Evolutionary conservation across 2,888 invertebrate species (phyloP).

Genomic region (Eristalis pertinax): DNA sequence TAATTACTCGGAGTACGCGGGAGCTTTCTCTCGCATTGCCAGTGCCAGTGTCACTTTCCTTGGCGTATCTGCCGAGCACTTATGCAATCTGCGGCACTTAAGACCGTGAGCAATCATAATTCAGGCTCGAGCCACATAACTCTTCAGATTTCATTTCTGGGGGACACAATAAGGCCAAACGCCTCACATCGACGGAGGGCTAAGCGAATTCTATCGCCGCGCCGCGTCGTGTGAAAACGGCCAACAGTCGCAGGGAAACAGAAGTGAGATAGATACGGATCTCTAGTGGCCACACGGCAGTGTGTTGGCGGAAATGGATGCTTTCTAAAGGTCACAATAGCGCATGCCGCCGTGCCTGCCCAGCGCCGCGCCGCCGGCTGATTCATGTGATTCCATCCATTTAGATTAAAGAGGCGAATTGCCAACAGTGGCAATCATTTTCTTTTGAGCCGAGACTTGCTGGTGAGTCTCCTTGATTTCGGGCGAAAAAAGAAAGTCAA

Average conservation of each 20-base stretch:
- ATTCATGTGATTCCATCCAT: background rate
- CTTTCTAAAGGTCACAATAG: slow-evolving; percentile 47
- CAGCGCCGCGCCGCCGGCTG: background rate
- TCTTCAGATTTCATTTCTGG: slow-evolving; percentile 2
- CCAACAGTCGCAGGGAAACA: slow-evolving; percentile 7
- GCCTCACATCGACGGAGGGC: background rate
- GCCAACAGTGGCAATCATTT: slow-evolving; percentile 10
- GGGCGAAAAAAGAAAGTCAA: slow-evolving; percentile 50
- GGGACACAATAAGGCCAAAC: slow-evolving; percentile 5
- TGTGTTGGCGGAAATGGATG: slow-evolving; percentile 29
- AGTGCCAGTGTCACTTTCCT: slow-evolving; percentile 58
- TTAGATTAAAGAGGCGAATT: slow-evolving; percentile 33
- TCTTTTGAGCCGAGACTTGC: background rate
- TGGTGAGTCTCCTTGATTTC: background rate
- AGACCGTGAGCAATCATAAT: slow-evolving; percentile 38
- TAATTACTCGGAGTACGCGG: slow-evolving; percentile 36
- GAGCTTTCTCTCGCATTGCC: slow-evolving; percentile 5
- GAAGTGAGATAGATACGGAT: slow-evolving; percentile 23
- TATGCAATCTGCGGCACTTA: slow-evolving; percentile 32
- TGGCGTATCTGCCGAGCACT: slow-evolving; percentile 12
- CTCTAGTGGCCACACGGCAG: background rate
- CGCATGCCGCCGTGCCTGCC: slow-evolving; percentile 9
- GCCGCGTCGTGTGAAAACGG: slow-evolving; percentile 21
- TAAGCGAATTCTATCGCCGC: background rate
- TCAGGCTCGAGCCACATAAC: slow-evolving; percentile 29